These are phyloP conservation scores for Euproctis similis DNA, from an alignment of 2,888 invertebrate species.

Conservation along the genomic window DNA sequence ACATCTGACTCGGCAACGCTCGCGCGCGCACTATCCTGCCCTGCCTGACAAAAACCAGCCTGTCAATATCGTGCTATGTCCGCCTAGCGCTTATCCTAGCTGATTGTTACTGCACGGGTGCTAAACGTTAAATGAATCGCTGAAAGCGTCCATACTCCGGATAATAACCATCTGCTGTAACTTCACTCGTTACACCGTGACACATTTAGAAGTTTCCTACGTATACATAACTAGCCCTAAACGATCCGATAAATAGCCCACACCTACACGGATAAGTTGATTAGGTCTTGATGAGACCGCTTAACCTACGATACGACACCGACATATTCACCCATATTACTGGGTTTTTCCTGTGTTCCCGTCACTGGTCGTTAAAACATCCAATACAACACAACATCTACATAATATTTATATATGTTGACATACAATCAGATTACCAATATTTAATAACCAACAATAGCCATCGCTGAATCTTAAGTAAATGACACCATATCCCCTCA, in stretches of 20 bases:
- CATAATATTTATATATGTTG: slow-evolving; percentile 30
- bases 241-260: slow-evolving; percentile 69
- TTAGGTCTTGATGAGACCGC: slow-evolving; percentile 51
- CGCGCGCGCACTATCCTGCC: slow-evolving; percentile 29
- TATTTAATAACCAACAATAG: slow-evolving; percentile 61
- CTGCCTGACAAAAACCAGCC: slow-evolving; percentile 37
- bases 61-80: slow-evolving; percentile 29
- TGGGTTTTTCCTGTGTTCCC: slow-evolving; percentile 38
- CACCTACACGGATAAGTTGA: slow-evolving; percentile 62
- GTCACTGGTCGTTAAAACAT: slow-evolving; percentile 49
- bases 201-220: slow-evolving; percentile 63
- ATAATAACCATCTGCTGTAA: slow-evolving; percentile 65
- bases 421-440: slow-evolving; percentile 57
- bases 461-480: slow-evolving; percentile 58
- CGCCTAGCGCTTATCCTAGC: slow-evolving; percentile 32
- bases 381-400: slow-evolving; percentile 50
- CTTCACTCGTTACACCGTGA: slow-evolving; percentile 44
- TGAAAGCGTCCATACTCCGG: slow-evolving; percentile 56
- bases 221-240: slow-evolving; percentile 57
- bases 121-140: slow-evolving; percentile 59
- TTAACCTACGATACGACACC: slow-evolving; percentile 46
- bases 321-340: slow-evolving; percentile 35
- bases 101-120: slow-evolving; percentile 47
- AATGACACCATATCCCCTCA: slow-evolving; percentile 64
- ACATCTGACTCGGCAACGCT: slow-evolving; percentile 49